A percentile compares a stretch with the other conserved stretches of the same genome.
Evolutionary conservation across 64 coral and sea anemone species (phyloP).

Genomic region (Platygyra sinensis): DNA sequence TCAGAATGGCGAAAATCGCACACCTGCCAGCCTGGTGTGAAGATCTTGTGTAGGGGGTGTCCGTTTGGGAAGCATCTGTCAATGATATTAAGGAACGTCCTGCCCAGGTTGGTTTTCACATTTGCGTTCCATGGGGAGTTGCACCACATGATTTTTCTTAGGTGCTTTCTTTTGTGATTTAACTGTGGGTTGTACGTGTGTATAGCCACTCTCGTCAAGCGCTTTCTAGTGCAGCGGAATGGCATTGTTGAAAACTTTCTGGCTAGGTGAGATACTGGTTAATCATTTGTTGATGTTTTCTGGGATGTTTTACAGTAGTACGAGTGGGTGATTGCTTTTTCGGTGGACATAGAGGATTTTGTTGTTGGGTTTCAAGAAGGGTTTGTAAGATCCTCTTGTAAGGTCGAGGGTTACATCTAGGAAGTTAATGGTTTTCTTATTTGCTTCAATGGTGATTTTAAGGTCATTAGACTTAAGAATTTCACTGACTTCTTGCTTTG

Average conservation of each 20-base stretch:
- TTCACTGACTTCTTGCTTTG: too few relatives aligned
- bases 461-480: too few relatives aligned
- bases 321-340: slow-evolving; percentile 51
- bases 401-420: slow-evolving; percentile 39
- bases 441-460: too few relatives aligned
- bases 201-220: not conserved
- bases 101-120: slow-evolving; percentile 56
- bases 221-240: too few relatives aligned
- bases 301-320: slow-evolving; percentile 8
- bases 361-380: slow-evolving; percentile 66
- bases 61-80: slow-evolving; percentile 33
- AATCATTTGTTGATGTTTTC: too few relatives aligned
- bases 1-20: too few relatives aligned
- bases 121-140: slow-evolving; percentile 40
- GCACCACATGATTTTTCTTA: slow-evolving; percentile 18
- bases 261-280: too few relatives aligned
- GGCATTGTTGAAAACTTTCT: too few relatives aligned
- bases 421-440: too few relatives aligned
- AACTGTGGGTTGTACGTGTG: too few relatives aligned
- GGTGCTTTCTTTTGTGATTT: not conserved
- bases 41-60: slow-evolving; percentile 37
- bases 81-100: slow-evolving; percentile 27
- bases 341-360: slow-evolving; percentile 45
- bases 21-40: too few relatives aligned
- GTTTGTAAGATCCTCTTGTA: slow-evolving; percentile 24